These are phyloP conservation scores for Polyodon spathula DNA, from an alignment of 2,113 vertebrate species.

Conservation along the genomic window DNA sequence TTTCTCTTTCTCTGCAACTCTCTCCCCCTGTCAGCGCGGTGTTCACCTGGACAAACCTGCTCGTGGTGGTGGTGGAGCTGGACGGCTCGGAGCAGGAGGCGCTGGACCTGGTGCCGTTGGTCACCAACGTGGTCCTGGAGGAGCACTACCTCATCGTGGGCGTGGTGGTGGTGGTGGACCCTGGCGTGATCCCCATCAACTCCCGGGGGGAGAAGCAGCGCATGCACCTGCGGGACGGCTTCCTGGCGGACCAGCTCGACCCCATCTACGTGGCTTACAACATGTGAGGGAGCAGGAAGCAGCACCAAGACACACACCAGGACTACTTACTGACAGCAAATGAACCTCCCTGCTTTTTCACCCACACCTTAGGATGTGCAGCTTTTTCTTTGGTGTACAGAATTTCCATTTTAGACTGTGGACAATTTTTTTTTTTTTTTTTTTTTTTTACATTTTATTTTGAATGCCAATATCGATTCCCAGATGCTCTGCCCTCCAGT, in stretches of 20 bases:
- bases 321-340: background rate
- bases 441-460: constrained; percentile 3
- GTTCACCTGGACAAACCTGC: constrained; percentile 93
- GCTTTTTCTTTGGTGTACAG: background rate
- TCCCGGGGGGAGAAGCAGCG: constrained; percentile 92
- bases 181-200: constrained; percentile 90
- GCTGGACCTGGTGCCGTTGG: constrained; percentile 81
- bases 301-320: constrained; percentile 20
- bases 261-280: constrained; percentile 97
- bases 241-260: constrained; percentile 91
- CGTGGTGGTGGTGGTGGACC: constrained; percentile 90
- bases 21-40: constrained; percentile 63
- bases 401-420: too few species aligned
- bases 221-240: constrained; percentile 92
- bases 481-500: background rate
- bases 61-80: constrained; percentile 91
- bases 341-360: accelerated
- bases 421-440: constrained; percentile 1
- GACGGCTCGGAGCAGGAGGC: constrained; percentile 91
- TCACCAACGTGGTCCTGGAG: constrained; percentile 86
- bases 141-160: constrained; percentile 92
- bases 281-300: constrained; percentile 65
- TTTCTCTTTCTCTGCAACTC: background rate
- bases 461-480: constrained; percentile 3
- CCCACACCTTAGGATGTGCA: accelerated